Evolutionary conservation across 2,888 invertebrate species (phyloP).

Genomic region (Rhamphomyia laevipes): DNA sequence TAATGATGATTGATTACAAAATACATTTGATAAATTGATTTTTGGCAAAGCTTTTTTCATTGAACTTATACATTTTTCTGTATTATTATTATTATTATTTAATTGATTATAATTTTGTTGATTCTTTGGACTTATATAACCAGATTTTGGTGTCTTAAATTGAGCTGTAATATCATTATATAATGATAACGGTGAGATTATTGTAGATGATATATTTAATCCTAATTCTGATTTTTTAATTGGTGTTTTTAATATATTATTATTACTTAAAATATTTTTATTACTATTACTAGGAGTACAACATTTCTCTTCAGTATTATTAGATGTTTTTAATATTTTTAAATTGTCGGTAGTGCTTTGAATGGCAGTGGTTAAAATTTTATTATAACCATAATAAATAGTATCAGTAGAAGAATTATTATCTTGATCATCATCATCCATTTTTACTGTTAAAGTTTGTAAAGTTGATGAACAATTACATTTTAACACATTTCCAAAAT

Average conservation of each 20-base stretch:
- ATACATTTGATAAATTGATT: conserved; percentile 34
- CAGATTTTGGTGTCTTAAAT: conserved; percentile 19
- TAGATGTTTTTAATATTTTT: not conserved
- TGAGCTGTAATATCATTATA: conserved; percentile 5
- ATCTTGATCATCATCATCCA: conserved; percentile 4
- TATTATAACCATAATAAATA: conserved; percentile 5
- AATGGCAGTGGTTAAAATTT: not conserved
- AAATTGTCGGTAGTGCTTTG: too few relatives aligned
- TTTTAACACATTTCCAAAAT: not conserved
- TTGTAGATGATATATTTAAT: too few relatives aligned
- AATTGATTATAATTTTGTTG: conserved; percentile 3
- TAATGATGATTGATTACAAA: conserved; percentile 19
- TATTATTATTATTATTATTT: conserved; percentile 3
- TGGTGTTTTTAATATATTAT: not conserved
- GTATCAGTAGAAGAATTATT: not conserved
- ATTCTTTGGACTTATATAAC: conserved; percentile 2
- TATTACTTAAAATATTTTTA: not conserved
- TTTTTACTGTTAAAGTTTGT: not conserved
- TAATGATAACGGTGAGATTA: too few relatives aligned
- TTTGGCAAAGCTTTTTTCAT: conserved; percentile 27
- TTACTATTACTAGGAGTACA: conserved; percentile 8
- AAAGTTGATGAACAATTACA: not conserved
- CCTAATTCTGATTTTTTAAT: too few relatives aligned
- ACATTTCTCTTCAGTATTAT: not conserved
- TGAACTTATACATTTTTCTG: not conserved